A percentile compares a stretch with the other conserved stretches of the same genome.
Evolutionary conservation across 1,140 invertebrate genomes (phyloP).

Genomic region (Cotesia vestalis): DNA sequence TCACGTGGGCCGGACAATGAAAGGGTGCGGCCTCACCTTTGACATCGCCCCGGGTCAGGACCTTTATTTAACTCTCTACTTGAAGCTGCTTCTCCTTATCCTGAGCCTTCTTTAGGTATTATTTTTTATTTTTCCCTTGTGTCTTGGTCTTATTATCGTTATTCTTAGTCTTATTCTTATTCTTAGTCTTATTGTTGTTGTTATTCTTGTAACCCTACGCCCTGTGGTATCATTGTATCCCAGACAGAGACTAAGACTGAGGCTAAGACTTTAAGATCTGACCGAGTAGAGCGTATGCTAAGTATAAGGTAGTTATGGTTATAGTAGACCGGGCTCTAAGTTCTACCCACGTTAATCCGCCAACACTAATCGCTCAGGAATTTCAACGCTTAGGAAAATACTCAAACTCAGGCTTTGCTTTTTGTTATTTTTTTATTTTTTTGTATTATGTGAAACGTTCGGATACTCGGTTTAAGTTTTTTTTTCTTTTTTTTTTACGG

Average conservation of each 20-base stretch:
- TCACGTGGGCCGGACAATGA: conserved; percentile 64
- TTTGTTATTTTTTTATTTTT: not conserved
- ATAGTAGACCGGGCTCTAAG: not conserved
- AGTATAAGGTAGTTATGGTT: too few relatives aligned
- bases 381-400: conserved; percentile 52
- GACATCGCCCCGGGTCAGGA: conserved; percentile 57
- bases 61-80: conserved; percentile 50
- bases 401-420: not conserved
- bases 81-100: conserved; percentile 13
- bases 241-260: conserved; percentile 20
- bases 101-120: not conserved
- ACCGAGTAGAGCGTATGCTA: not conserved
- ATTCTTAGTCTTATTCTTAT: not conserved
- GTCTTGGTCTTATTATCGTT: not conserved
- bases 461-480: not conserved
- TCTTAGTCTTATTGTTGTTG: not conserved
- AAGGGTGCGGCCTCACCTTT: conserved; percentile 64
- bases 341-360: conserved; percentile 51
- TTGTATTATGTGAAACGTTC: too few relatives aligned
- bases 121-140: not conserved
- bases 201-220: conserved; percentile 15
- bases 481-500: too few relatives aligned
- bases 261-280: conserved; percentile 39
- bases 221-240: conserved; percentile 42
- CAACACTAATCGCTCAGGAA: conserved; percentile 54